Evolutionary conservation across 2,797 vertebrate genomes (phyloP), one percentile per base, ranked within the genome.

Genomic region (Alexandromys oeconomus): DNA sequence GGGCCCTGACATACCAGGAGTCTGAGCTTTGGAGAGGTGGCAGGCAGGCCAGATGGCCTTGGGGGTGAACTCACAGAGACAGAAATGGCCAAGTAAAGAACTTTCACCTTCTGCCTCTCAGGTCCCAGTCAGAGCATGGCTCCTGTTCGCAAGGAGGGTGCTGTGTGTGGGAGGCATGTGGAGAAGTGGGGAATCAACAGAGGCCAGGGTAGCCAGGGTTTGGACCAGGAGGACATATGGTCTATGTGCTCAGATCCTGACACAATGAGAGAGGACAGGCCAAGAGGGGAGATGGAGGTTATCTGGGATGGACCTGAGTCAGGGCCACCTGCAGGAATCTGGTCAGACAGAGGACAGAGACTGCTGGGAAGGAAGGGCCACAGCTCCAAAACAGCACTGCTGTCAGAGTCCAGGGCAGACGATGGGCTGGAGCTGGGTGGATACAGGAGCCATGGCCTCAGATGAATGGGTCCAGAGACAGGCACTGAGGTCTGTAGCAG

Each of bases 91-190:
- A 43, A 51, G 23, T 1, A 4, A 59, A 37, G 51, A 31, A 54
- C 46, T 25, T 9, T 11, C 7, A 6, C 29, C 51, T 31, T 61
- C 67, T 29, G 0, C 3, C n/a, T 0, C 14, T 6, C 9, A 43
- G 27, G 73, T 29, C 48, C 13, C 2, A 17, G 19, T 34, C 65
- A 31, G 5, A 13, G 59, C 23, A 2, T 5, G 31, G 63, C n/a
- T 13, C 31, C 57, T 17, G 21, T n/a, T 31, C 8, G 3, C 29
- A 21, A 43, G 82, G 63, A 48, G 9, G 7, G 0, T 2, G 63
- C 63, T 34, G 10, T 29, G 40, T 0, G 14, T 37, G 40, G 37
- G 31, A 34, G 54, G 89, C 1, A 9, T n/a, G 40, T 25, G 69
- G 19, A 69, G 91, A 37, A 3, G 85, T 6, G 1, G 0, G 9